Conservation (phyloP, 1,140 invertebrate species). For the Drosophila pandora region DNA sequence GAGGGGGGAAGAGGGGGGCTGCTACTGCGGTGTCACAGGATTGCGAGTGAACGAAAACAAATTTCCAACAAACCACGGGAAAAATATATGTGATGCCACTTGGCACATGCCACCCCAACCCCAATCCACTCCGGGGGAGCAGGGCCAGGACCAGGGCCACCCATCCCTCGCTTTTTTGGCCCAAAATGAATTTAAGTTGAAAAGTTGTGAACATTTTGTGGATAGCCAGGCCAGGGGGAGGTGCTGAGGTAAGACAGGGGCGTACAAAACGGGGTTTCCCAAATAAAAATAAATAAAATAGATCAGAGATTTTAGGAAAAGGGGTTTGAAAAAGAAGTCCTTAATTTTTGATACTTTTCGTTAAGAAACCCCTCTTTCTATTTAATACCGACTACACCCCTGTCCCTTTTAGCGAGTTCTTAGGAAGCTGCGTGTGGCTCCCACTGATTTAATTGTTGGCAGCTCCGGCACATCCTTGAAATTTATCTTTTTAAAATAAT, state of each 20-base stretch:
- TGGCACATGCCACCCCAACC: constrained; percentile 19
- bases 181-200: constrained; percentile 81
- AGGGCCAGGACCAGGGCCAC: too few relatives aligned
- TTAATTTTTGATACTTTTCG: neutral
- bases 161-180: constrained; percentile 33
- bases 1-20: neutral
- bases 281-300: neutral
- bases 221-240: constrained; percentile 4
- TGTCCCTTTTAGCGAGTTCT: neutral
- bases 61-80: constrained; percentile 80
- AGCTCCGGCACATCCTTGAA: constrained; percentile 50
- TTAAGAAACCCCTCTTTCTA: neutral
- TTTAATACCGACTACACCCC: neutral
- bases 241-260: neutral
- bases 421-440: constrained; percentile 72
- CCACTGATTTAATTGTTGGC: constrained; percentile 80
- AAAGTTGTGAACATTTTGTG: constrained; percentile 81
- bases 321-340: neutral
- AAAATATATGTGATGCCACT: constrained; percentile 71
- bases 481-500: constrained; percentile 82
- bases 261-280: neutral
- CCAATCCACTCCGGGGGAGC: too few relatives aligned
- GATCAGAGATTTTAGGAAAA: neutral
- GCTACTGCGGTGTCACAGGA: constrained; percentile 64
- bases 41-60: constrained; percentile 81